Conservation (phyloP, 2,113 vertebrate genomes). For the Aythya baeri region DNA sequence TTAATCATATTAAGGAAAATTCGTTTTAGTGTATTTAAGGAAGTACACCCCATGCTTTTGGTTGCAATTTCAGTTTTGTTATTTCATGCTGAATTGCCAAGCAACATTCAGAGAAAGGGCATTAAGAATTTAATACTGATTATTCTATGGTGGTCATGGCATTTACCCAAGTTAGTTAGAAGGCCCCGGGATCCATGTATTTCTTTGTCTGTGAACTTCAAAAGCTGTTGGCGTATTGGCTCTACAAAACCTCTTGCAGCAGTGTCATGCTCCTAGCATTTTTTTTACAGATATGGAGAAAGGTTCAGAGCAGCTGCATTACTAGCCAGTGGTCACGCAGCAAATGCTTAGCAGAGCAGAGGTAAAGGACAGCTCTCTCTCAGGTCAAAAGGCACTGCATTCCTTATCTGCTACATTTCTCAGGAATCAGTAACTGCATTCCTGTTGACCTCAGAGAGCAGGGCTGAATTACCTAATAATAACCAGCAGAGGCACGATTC, state of each 20-base stretch:
- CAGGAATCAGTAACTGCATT: not conserved
- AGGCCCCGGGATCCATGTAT: not conserved
- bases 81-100: not conserved
- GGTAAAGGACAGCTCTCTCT: not conserved
- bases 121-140: not conserved
- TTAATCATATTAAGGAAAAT: not conserved
- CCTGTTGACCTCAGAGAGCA: not conserved
- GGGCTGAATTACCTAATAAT: not conserved
- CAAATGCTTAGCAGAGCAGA: not conserved
- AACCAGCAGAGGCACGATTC: not conserved
- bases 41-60: not conserved
- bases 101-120: not conserved
- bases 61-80: not conserved
- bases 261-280: not conserved
- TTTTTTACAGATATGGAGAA: not conserved
- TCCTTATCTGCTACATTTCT: not conserved
- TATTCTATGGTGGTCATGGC: not conserved
- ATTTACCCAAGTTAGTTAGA: not conserved
- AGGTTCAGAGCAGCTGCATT: not conserved
- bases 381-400: not conserved
- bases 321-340: not conserved
- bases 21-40: not conserved
- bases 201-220: not conserved
- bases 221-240: not conserved
- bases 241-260: not conserved